These are phyloP conservation scores for Spilogale gracilis DNA, from an alignment of 2,113 vertebrate genomes.

Conservation along the genomic window DNA sequence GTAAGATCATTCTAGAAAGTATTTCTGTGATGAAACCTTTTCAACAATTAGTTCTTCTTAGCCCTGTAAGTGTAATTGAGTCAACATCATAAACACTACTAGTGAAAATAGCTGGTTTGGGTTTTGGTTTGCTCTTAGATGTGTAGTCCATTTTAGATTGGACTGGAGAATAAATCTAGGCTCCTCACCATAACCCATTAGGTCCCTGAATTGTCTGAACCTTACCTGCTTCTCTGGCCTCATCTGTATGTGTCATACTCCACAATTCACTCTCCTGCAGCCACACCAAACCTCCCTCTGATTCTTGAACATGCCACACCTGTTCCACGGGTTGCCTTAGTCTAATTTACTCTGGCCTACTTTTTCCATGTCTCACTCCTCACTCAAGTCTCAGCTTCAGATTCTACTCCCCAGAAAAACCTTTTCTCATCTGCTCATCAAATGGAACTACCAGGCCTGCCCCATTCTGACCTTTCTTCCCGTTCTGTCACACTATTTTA, in stretches of 20 bases:
- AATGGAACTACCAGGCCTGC: background rate
- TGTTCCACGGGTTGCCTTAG: background rate
- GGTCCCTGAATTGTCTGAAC: background rate
- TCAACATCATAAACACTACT: background rate
- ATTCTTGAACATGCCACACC: background rate
- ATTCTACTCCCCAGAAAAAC: background rate
- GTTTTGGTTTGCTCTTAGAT: background rate
- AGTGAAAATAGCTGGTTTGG: background rate
- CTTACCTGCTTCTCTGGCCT: background rate
- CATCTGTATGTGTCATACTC: fast-evolving
- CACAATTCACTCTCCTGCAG: background rate
- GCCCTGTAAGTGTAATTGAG: background rate
- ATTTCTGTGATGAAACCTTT: background rate
- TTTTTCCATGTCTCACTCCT: background rate
- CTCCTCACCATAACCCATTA: background rate
- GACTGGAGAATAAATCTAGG: background rate
- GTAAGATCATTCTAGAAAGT: conserved; percentile 20
- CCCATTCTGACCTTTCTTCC: background rate
- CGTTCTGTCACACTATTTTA: background rate
- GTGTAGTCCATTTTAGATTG: background rate
- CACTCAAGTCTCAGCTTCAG: background rate
- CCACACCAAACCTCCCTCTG: background rate
- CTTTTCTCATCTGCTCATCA: background rate
- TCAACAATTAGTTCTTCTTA: background rate
- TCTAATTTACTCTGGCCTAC: background rate